These are phyloP conservation scores for Lithobates sylvaticus DNA, from an alignment of 2,797 vertebrate species.

Conservation along the genomic window DNA sequence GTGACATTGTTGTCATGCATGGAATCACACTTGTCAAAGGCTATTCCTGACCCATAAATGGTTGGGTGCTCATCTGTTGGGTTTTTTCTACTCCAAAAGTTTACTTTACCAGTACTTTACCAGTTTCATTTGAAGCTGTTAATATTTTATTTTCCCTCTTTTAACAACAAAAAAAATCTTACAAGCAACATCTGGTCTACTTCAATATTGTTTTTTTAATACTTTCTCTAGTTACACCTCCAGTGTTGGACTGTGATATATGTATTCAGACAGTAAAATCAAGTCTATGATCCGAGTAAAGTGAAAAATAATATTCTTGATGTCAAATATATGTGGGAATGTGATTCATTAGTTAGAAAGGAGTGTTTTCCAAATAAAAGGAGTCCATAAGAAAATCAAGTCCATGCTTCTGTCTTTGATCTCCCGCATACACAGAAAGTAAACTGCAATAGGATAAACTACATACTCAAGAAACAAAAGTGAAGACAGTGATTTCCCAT, in stretches of 20 bases:
- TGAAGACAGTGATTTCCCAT: no score
- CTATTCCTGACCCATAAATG: background rate
- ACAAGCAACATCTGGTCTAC: background rate
- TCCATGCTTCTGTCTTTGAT: background rate
- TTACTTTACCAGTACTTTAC: background rate
- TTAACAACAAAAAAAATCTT: background rate
- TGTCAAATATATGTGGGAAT: background rate
- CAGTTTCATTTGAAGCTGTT: background rate
- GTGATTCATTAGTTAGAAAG: background rate
- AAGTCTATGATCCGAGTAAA: background rate
- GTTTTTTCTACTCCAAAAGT: background rate
- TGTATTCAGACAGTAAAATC: background rate
- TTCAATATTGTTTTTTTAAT: background rate
- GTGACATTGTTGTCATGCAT: background rate
- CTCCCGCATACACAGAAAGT: no score
- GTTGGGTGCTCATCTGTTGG: background rate
- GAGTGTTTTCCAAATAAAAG: background rate
- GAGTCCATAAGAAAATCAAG: background rate
- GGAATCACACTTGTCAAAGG: background rate
- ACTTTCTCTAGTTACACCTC: conserved; percentile 5
- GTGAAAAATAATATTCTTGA: background rate
- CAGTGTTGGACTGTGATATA: background rate
- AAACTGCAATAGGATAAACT: no score
- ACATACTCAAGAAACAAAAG: no score
- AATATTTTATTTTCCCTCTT: background rate